phyloP scores from a whole-genome alignment of 2,888 invertebrate genomes.

The Dynastes hyllus region DNA sequence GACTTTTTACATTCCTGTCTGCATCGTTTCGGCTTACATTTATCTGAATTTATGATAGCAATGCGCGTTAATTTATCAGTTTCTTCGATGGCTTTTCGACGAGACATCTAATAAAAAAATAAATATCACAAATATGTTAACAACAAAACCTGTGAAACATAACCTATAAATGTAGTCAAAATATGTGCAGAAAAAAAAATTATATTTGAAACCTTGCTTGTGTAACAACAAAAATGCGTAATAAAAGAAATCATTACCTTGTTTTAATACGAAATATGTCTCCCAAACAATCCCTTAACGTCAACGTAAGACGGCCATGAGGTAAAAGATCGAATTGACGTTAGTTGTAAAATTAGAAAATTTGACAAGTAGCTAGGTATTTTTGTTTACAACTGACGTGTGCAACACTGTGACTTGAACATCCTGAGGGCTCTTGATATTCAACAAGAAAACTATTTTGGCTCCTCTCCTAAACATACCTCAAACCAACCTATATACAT shows the following conservation, averaged over 20 bases:
- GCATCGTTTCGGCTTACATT: conserved; percentile 99
- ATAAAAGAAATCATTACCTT: conserved; percentile 34
- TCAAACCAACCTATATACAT: too few relatives aligned
- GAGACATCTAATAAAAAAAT: conserved; percentile 75
- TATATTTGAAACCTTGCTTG: not conserved
- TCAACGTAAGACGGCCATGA: conserved; percentile 61
- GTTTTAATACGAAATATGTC: conserved; percentile 19
- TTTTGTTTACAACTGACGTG: not conserved
- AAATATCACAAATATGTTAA: conserved; percentile 23
- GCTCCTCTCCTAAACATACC: too few relatives aligned
- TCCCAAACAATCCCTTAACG: conserved; percentile 46
- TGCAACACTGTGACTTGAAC: not conserved
- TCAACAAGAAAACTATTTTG: too few relatives aligned
- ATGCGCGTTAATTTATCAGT: conserved; percentile 96
- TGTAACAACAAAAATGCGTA: too few relatives aligned
- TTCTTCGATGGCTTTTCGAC: conserved; percentile 85
- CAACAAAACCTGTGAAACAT: conserved; percentile 5
- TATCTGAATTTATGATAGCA: conserved; percentile 97
- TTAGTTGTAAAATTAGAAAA: conserved; percentile 44
- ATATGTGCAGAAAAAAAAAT: not conserved
- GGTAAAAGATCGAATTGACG: conserved; percentile 58
- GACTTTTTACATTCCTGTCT: conserved; percentile 99
- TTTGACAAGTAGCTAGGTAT: not conserved
- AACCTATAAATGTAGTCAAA: conserved; percentile 23
- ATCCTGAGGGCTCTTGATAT: too few relatives aligned